Conservation (phyloP, 1,140 invertebrate genomes). For the Nylanderia fulva region DNA sequence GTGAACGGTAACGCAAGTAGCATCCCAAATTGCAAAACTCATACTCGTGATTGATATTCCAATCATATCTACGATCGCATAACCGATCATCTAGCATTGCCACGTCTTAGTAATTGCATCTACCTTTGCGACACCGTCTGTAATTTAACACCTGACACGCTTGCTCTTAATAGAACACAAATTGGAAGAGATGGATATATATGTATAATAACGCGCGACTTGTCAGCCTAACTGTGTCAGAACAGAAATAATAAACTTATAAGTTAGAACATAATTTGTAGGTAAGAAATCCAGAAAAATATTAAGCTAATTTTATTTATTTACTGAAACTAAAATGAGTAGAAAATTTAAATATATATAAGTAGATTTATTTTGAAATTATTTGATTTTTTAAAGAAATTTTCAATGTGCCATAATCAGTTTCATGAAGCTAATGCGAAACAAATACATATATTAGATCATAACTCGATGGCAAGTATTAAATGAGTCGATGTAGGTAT, state of each 20-base stretch:
- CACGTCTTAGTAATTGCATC: constrained; percentile 64
- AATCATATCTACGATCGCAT: constrained; percentile 52
- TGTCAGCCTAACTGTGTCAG: background rate
- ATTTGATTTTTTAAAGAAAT: background rate
- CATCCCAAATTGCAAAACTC: constrained; percentile 54
- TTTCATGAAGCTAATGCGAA: background rate
- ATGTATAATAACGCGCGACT: background rate
- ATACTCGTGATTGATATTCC: constrained; percentile 61
- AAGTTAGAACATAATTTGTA: background rate
- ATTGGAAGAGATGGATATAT: constrained; percentile 27
- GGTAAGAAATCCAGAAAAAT: background rate
- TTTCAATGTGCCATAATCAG: background rate
- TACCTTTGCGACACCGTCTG: constrained; percentile 57
- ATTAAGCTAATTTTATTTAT: background rate
- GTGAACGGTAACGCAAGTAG: constrained; percentile 10
- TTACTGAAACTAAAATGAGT: background rate
- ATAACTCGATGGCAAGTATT: background rate
- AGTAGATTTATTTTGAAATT: background rate
- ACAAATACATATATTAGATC: background rate
- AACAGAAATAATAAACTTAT: background rate
- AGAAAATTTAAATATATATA: background rate
- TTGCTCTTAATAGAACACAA: constrained; percentile 61
- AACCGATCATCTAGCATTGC: constrained; percentile 55
- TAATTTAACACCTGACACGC: constrained; percentile 66
- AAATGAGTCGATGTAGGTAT: background rate